phyloP scores from a whole-genome alignment of 2,113 vertebrate species.

The Brachypodius melanocephalos region DNA sequence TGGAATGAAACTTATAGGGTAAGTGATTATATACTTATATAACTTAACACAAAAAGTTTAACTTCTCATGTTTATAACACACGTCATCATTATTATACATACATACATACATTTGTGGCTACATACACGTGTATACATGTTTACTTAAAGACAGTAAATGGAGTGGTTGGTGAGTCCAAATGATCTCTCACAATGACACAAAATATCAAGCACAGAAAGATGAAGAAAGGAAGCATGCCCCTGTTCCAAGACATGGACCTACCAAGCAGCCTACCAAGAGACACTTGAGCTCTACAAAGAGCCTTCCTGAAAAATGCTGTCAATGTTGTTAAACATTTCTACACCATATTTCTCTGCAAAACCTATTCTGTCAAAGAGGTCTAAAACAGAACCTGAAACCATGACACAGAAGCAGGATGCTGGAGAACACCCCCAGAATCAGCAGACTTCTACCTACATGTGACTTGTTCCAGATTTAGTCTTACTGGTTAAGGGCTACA shows the following conservation, averaged over 20 bases:
- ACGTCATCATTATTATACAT: neutral
- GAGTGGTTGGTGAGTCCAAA: neutral
- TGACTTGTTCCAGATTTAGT: neutral
- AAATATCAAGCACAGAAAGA: neutral
- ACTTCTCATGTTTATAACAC: no score
- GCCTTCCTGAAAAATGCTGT: neutral
- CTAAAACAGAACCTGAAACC: neutral
- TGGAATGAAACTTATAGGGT: no score
- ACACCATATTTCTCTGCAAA: neutral
- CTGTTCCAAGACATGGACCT: neutral
- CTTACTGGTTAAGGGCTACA: neutral
- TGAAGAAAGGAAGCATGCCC: neutral
- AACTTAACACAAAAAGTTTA: no score
- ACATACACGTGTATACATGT: rapidly evolving
- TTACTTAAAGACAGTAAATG: neutral
- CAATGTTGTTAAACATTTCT: neutral
- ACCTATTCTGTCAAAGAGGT: neutral
- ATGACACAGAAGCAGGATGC: neutral
- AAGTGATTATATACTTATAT: no score
- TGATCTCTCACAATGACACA: neutral
- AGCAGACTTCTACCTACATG: neutral
- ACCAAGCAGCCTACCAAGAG: neutral
- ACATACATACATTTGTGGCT: neutral
- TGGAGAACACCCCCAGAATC: neutral
- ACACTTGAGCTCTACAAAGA: neutral